Percentiles rank a stretch among this genome's conserved stretches.
phyloP scores from a whole-genome alignment of 2,113 vertebrate genomes.

The Oreotrochilus melanogaster region DNA sequence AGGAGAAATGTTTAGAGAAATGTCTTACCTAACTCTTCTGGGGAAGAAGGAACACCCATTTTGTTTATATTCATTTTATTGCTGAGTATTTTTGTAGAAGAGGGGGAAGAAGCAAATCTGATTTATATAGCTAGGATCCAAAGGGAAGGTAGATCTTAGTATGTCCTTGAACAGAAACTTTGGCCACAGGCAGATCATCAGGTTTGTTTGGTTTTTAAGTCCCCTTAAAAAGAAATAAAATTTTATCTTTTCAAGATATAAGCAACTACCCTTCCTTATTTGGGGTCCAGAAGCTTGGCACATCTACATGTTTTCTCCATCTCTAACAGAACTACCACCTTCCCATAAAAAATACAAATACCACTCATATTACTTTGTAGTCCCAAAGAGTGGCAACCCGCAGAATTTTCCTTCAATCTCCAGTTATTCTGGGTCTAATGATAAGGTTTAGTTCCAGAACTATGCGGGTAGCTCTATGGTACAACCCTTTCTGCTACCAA shows the following conservation, averaged over 20 bases:
- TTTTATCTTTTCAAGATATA: not conserved
- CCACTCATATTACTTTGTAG: not conserved
- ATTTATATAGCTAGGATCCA: not conserved
- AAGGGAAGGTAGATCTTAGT: not conserved
- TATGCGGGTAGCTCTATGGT: not conserved
- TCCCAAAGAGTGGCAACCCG: not conserved
- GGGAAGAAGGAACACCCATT: not conserved
- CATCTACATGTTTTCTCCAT: not conserved
- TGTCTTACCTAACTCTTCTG: not conserved
- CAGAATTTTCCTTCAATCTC: not conserved
- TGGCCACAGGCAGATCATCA: not conserved
- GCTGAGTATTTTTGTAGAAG: not conserved
- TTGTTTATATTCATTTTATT: not conserved
- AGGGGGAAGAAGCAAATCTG: rapidly evolving
- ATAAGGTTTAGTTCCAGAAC: not conserved
- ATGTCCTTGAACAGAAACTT: not conserved
- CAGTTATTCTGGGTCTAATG: not conserved
- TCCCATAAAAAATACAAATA: not conserved
- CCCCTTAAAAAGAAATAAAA: not conserved
- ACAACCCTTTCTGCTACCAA: not conserved
- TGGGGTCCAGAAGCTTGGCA: not conserved
- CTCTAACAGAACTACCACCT: not conserved
- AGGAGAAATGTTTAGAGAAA: not conserved
- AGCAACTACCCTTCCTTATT: not conserved
- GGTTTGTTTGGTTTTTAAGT: not conserved